phyloP scores from a whole-genome alignment of 2,888 invertebrate species.

The Nephrocerus scutellatus region DNA sequence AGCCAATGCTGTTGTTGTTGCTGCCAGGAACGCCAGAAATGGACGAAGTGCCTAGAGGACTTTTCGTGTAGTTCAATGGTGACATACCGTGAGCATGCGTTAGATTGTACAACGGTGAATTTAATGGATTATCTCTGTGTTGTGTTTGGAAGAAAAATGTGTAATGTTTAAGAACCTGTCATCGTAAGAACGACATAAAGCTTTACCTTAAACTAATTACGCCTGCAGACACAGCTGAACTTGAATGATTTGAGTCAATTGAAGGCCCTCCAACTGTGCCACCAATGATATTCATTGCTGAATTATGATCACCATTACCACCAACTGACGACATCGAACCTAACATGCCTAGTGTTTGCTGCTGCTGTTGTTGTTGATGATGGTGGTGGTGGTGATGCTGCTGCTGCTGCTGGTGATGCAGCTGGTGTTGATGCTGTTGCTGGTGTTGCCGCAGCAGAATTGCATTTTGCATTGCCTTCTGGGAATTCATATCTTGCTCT shows the following conservation, averaged over 20 bases:
- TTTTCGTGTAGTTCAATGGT: constrained; percentile 44
- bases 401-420: constrained; percentile 12
- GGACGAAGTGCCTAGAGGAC: too few relatives aligned
- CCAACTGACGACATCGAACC: background rate
- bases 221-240: constrained; percentile 30
- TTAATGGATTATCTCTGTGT: constrained; percentile 41
- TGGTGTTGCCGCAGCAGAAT: constrained; percentile 26
- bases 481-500: too few relatives aligned
- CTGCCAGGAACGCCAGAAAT: too few relatives aligned
- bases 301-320: background rate
- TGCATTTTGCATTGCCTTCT: too few relatives aligned
- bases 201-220: constrained; percentile 40
- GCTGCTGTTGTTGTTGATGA: constrained; percentile 13
- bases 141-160: background rate
- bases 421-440: constrained; percentile 16
- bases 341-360: constrained; percentile 17
- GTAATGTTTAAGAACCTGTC: background rate
- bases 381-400: constrained; percentile 23
- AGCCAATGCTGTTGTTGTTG: too few relatives aligned
- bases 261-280: too few relatives aligned
- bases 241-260: constrained; percentile 36
- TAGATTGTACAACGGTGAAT: constrained; percentile 45
- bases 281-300: constrained; percentile 8
- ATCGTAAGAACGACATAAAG: too few relatives aligned
- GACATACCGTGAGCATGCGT: constrained; percentile 44